Conservation (phyloP, 92 coral and sea anemone species). For the Porites cylindrica region DNA sequence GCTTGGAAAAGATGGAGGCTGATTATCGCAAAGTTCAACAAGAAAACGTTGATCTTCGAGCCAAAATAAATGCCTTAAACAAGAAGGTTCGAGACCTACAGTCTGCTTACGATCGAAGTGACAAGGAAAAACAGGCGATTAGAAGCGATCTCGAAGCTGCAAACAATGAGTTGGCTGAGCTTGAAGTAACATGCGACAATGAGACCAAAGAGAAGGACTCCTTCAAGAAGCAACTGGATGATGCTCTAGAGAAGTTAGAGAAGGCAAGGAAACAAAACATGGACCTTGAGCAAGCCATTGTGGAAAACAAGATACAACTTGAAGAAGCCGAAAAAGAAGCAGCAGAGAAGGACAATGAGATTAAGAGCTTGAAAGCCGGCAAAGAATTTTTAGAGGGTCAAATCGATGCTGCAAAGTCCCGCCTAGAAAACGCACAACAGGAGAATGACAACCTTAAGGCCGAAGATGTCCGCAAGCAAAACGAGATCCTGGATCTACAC, state of each 20-base stretch:
- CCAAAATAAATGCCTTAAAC: constrained; percentile 74
- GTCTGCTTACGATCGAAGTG: constrained; percentile 76
- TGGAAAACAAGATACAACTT: constrained; percentile 82
- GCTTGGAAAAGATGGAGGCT: constrained; percentile 83
- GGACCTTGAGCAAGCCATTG: constrained; percentile 78
- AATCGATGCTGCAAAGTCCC: constrained; percentile 75
- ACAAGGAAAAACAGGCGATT: constrained; percentile 83
- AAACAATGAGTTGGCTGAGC: constrained; percentile 79
- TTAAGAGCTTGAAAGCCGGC: constrained; percentile 74
- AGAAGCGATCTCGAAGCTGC: constrained; percentile 73
- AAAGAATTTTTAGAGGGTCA: constrained; percentile 83
- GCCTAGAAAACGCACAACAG: constrained; percentile 70
- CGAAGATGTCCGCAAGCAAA: constrained; percentile 68
- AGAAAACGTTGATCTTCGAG: constrained; percentile 87
- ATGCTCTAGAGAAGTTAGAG: constrained; percentile 75
- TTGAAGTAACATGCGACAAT: constrained; percentile 73
- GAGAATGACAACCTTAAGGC: constrained; percentile 78
- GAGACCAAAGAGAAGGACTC: constrained; percentile 84
- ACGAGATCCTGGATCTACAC: constrained; percentile 81
- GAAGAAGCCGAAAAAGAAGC: constrained; percentile 78
- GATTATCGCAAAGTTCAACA: constrained; percentile 83
- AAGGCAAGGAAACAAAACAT: constrained; percentile 83
- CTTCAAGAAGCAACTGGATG: constrained; percentile 79
- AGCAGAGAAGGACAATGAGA: constrained; percentile 84
- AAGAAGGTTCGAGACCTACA: constrained; percentile 79